Evolutionary conservation across 2,797 vertebrate species (phyloP).

Genomic region (Moxostoma hubbsi): DNA sequence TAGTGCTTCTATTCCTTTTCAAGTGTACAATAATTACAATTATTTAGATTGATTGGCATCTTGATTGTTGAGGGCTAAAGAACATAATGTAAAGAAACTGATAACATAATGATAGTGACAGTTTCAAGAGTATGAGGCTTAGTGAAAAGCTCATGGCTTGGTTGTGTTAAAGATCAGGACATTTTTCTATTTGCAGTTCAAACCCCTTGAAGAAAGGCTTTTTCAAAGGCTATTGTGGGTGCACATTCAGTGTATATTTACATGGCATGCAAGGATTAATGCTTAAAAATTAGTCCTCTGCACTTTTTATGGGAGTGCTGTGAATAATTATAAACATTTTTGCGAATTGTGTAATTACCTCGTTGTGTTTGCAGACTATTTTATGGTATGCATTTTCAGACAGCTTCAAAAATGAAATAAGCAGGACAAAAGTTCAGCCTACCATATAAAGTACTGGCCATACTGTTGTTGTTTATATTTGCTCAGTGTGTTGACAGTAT

Average conservation of each 20-base stretch:
- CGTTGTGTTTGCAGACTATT: not conserved
- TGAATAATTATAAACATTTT: not conserved
- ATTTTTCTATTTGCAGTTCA: constrained; percentile 28
- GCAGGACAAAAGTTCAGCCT: constrained; percentile 36
- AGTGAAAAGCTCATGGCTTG: constrained; percentile 35
- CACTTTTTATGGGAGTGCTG: not conserved
- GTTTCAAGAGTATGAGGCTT: constrained; percentile 21
- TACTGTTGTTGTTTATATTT: constrained; percentile 53
- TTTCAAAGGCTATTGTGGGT: constrained; percentile 42
- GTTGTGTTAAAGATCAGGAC: constrained; percentile 41
- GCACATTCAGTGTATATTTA: constrained; percentile 40
- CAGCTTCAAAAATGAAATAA: constrained; percentile 18
- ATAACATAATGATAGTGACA: not conserved
- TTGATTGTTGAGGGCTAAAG: not conserved
- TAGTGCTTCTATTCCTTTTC: not conserved
- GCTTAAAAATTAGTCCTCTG: constrained; percentile 11
- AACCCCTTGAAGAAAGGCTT: constrained; percentile 35
- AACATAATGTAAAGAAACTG: constrained; percentile 5
- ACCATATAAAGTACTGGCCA: constrained; percentile 38
- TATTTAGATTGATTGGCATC: not conserved
- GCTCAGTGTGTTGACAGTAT: constrained; percentile 26
- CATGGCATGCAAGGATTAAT: constrained; percentile 42
- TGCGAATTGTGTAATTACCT: not conserved
- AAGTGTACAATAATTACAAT: not conserved
- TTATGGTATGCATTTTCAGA: constrained; percentile 30